A percentile compares a stretch with the other conserved stretches of the same genome.
These are phyloP conservation scores for Condylura cristata DNA, from an alignment of 2,113 vertebrate genomes.

Conservation along the genomic window DNA sequence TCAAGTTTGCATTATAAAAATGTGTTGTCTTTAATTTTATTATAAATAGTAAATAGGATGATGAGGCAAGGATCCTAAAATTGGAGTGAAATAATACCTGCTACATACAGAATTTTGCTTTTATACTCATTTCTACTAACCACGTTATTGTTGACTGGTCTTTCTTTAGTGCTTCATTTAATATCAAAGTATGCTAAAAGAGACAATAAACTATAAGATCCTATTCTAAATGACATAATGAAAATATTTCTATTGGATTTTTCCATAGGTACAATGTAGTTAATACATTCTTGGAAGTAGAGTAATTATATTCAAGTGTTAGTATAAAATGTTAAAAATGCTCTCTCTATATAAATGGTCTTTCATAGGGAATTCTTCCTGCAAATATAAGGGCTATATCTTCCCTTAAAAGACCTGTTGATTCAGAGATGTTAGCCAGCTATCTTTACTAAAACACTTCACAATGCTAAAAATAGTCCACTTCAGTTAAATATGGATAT, in stretches of 20 bases:
- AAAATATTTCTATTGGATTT: background rate
- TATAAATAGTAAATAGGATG: background rate
- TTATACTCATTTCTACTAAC: conserved; percentile 74
- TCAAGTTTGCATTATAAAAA: conserved; percentile 18
- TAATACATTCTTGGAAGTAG: conserved; percentile 31
- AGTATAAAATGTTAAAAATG: conserved; percentile 59
- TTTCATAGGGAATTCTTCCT: conserved; percentile 61
- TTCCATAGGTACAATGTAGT: background rate
- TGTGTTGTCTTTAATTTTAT: background rate
- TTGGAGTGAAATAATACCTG: conserved; percentile 83
- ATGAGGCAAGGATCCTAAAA: conserved; percentile 29
- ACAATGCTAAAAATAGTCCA: conserved; percentile 85
- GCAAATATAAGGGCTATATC: conserved; percentile 41
- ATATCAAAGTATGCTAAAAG: conserved; percentile 14
- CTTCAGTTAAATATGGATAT: conserved; percentile 81
- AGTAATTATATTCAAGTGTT: conserved; percentile 32
- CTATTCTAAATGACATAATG: conserved; percentile 46
- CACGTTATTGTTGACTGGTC: conserved; percentile 21
- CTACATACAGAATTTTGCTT: conserved; percentile 81
- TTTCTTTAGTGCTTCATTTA: conserved; percentile 42
- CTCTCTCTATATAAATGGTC: conserved; percentile 24
- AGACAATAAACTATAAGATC: conserved; percentile 26
- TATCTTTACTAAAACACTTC: conserved; percentile 83
- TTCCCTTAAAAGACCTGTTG: conserved; percentile 84
- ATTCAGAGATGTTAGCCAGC: conserved; percentile 84